phyloP scores from a whole-genome alignment of 2,888 invertebrate genomes.

The Hypselothyrea guttata region DNA sequence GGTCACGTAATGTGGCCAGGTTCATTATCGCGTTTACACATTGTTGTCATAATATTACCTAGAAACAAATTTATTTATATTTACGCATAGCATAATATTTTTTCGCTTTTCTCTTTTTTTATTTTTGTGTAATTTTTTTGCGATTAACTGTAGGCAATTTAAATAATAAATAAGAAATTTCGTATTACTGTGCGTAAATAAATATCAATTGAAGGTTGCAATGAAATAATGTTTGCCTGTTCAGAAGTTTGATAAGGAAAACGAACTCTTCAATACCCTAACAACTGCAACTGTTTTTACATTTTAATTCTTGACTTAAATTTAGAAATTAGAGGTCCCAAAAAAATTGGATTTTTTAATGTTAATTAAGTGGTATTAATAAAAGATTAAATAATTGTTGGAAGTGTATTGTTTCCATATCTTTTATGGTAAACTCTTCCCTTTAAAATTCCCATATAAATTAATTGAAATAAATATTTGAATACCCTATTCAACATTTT shows the following conservation, averaged over 20 bases:
- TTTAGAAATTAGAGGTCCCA: too few relatives aligned
- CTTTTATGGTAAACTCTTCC: too few relatives aligned
- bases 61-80: conserved; percentile 23
- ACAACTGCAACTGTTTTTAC: neutral
- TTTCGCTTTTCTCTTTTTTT: conserved; percentile 11
- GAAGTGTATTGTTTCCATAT: too few relatives aligned
- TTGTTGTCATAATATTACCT: conserved; percentile 42
- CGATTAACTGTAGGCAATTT: conserved; percentile 6
- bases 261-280: too few relatives aligned
- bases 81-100: too few relatives aligned
- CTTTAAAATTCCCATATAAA: too few relatives aligned
- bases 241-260: neutral
- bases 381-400: too few relatives aligned
- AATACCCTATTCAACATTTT: too few relatives aligned
- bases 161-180: conserved; percentile 37
- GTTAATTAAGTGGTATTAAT: too few relatives aligned
- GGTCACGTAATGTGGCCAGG: conserved; percentile 55
- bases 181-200: conserved; percentile 19
- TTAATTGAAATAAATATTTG: neutral
- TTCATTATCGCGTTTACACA: conserved; percentile 64
- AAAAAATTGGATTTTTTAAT: too few relatives aligned
- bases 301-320: too few relatives aligned
- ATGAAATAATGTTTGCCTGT: conserved; percentile 5
- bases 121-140: neutral
- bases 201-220: conserved; percentile 14